Percentiles rank a stretch among this genome's conserved stretches.
phyloP scores from a whole-genome alignment of 2,797 vertebrate genomes.

The Natrix natrix region DNA sequence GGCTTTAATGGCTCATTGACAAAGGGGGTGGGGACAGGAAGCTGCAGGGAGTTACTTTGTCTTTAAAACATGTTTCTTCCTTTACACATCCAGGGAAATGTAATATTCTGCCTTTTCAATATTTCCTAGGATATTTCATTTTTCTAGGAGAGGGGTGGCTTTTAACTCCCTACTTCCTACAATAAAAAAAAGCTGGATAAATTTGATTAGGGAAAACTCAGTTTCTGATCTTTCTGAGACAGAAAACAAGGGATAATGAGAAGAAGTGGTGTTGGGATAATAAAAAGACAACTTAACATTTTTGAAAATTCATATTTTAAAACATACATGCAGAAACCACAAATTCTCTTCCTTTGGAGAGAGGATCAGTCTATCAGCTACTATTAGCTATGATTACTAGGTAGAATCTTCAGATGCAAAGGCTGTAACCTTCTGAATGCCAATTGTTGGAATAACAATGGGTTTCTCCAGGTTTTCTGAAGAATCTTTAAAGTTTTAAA shows the following conservation, averaged over 20 bases:
- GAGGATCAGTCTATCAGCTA: neutral
- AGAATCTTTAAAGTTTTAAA: neutral
- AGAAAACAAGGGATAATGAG: constrained; percentile 9
- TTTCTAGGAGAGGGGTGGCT: too few species aligned
- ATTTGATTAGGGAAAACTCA: constrained; percentile 1
- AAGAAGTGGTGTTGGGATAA: neutral
- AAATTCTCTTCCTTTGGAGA: neutral
- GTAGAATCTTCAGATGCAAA: neutral
- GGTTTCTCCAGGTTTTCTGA: neutral
- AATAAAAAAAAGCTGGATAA: neutral
- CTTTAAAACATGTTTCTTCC: too few species aligned
- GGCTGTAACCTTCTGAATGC: neutral
- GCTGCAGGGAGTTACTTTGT: too few species aligned
- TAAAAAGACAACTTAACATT: neutral
- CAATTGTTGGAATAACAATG: neutral
- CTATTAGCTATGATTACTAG: neutral
- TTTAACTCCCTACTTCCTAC: too few species aligned
- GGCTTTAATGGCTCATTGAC: too few species aligned
- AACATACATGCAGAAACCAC: neutral
- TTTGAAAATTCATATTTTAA: neutral
- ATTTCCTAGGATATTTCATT: too few species aligned
- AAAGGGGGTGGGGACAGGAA: too few species aligned
- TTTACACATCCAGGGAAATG: too few species aligned
- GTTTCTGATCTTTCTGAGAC: neutral
- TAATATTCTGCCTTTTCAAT: too few species aligned